Base-by-base conservation (phyloP, 1,140 invertebrate species). In the Brachionus paranguensis region DNA sequence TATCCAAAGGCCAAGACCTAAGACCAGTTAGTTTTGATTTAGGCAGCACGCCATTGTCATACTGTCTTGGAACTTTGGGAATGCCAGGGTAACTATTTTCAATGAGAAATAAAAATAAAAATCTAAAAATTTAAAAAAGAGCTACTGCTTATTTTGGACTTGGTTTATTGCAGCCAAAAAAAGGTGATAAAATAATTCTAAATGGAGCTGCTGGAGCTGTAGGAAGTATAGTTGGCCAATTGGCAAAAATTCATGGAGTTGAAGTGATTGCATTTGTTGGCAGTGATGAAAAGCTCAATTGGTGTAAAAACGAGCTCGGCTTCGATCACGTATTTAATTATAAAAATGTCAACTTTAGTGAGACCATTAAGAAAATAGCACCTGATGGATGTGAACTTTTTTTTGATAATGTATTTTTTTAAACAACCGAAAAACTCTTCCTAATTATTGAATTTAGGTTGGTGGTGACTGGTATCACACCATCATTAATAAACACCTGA, bases 61-160 rank as follows among this genome's bases (percentile, higher is more conserved):
- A 92, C 29, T 90, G 87, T 1, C 87, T 93, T 27, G 92, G 92
- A 50, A 85, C 91, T 60, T 86, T 93, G 45, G 92, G 92, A 85
- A 92, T 93, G 92, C 91, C 92, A 50, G 92, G 92, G 88, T 89
- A 86, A 85, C 76, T 76, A 68, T 47, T 12, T 14, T 84, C 50
- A 78, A 85, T 88, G 88, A 43, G 85, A 43, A 43, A n/a, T 10
- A 78, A 78, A 47, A 24, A 55, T 6, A 78, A 17, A 47, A 43
- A 50, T 50, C n/a, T 60, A 20, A 68, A 68, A 37, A 68, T 41
- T 29, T 4, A 33, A 11, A n/a, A 33, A 79, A 93, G 93, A n/a
- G 92, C 92, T 83, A 93, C 93, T 5, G 93, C 93, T 1, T 93
- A 93, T 86, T 93, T 93, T 87, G 93, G 93, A 0, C 90, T 94